Evolutionary conservation across 2,888 invertebrate genomes (phyloP).

Genomic region (Calameuta pallipes): DNA sequence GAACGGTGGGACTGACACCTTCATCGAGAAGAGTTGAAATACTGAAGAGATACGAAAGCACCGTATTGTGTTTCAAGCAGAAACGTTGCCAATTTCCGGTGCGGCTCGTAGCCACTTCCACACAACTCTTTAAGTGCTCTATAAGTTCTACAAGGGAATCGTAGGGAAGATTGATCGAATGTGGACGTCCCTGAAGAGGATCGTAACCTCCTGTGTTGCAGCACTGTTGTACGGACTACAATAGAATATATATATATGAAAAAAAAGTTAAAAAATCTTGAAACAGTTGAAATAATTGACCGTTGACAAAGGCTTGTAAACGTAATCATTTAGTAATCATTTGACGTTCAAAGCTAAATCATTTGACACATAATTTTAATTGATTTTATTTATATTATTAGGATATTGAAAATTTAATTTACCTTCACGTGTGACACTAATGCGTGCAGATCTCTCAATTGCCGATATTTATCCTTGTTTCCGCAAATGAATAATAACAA

Average conservation of each 20-base stretch:
- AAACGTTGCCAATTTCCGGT: conserved; percentile 96
- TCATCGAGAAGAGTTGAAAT: conserved; percentile 87
- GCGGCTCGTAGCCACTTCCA: conserved; percentile 90
- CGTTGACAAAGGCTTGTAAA: neutral
- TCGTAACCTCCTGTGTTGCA: conserved; percentile 71
- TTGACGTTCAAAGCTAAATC: too few relatives aligned
- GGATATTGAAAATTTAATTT: conserved; percentile 10
- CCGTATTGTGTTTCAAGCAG: conserved; percentile 79
- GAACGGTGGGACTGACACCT: conserved; percentile 89
- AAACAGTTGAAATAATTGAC: conserved; percentile 3
- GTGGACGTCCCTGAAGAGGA: conserved; percentile 64
- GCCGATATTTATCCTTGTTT: conserved; percentile 94
- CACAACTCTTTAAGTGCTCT: conserved; percentile 93
- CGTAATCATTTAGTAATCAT: too few relatives aligned
- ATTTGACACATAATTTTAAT: neutral
- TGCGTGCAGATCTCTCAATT: conserved; percentile 92
- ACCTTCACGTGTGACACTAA: conserved; percentile 89
- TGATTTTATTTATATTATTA: conserved; percentile 9
- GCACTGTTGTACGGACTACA: conserved; percentile 68
- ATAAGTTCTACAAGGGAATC: conserved; percentile 94
- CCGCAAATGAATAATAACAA: conserved; percentile 92
- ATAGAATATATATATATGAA: conserved; percentile 17
- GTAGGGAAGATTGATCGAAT: conserved; percentile 76
- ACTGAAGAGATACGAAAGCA: conserved; percentile 85
- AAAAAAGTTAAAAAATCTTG: neutral